Evolutionary conservation across 2,797 vertebrate genomes (phyloP).

Genomic region (Aphelocoma californica): DNA sequence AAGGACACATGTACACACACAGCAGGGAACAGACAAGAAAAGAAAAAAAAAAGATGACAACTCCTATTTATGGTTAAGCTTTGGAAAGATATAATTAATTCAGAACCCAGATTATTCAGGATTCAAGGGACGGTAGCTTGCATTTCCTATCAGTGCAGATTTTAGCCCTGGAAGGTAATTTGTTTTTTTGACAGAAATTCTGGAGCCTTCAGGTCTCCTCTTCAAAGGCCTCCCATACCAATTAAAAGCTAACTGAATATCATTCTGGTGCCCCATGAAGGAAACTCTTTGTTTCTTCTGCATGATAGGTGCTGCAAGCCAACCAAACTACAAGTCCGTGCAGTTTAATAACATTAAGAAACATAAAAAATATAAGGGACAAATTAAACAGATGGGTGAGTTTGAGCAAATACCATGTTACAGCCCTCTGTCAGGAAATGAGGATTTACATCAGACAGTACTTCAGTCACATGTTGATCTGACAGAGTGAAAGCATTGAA

Average conservation of each 20-base stretch:
- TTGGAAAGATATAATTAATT: constrained; percentile 59
- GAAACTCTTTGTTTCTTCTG: neutral
- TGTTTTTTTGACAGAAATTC: neutral
- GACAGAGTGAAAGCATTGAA: neutral
- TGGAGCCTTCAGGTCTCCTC: neutral
- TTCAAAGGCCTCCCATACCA: constrained; percentile 12
- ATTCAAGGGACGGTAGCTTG: neutral
- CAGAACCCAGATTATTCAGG: constrained; percentile 37
- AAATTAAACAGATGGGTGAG: neutral
- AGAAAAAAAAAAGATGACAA: neutral
- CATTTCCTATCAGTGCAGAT: constrained; percentile 13
- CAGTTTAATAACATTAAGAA: neutral
- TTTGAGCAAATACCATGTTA: neutral
- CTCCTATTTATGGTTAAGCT: constrained; percentile 46
- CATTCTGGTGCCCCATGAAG: neutral
- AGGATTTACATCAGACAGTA: neutral
- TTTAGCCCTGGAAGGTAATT: constrained; percentile 19
- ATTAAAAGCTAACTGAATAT: constrained; percentile 4
- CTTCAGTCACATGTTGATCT: neutral
- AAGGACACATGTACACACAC: constrained; percentile 15
- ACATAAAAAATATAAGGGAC: neutral
- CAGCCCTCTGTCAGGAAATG: neutral
- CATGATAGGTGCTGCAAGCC: neutral
- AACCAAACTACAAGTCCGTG: neutral
- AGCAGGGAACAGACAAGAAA: constrained; percentile 34